Evolutionary conservation across 2,113 vertebrate species (phyloP), one percentile per base, ranked within the genome.

Genomic region (Otocyon megalotis): DNA sequence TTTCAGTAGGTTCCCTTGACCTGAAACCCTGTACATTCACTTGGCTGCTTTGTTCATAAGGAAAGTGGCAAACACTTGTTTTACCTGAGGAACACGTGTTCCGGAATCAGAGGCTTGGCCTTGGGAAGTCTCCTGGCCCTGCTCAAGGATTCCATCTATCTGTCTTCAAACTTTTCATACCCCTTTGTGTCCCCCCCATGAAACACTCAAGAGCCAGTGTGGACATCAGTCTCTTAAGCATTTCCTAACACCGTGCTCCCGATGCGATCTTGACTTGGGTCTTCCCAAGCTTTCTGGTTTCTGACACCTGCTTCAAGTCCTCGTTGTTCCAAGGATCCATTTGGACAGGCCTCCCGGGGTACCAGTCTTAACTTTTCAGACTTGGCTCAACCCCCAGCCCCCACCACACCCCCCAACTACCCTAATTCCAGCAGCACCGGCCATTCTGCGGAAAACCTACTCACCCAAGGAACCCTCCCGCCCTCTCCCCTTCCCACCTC

Each of bases 41-140:
- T 37, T 48, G 54, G 17, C 30, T 82, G 32, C 72, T 87, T 89
- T 85, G 53, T 80, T 82, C 24, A 58, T 32, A 50, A 93, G 87
- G 72, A 82, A 54, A 26, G 30, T 20, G 1, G 16, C 10, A 84
- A 82, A 88, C 11, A 13, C 50, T 37, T 37, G 0, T 86, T 88
- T 65, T 88, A 58, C 3, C 17, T 30, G 54, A 93, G 62, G 54
- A 65, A 48, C 10, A 12, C 20, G 5, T 37, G 28, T 74, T 82
- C 69, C 54, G 53, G 30, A 72, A 67, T 86, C 11, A 32, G 43
- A 50, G 58, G 32, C 13, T 43, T 95, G 53, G n/a, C 4, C n/a
- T 95, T 65, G 63, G 56, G 72, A 88, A 54, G 43, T 50, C 5
- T 88, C 77, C 69, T 93, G 32, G 43, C 8, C 65, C 83, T 37